These are phyloP conservation scores for Steinernema khuongi DNA, from an alignment of 1,140 invertebrate species.

Conservation along the genomic window DNA sequence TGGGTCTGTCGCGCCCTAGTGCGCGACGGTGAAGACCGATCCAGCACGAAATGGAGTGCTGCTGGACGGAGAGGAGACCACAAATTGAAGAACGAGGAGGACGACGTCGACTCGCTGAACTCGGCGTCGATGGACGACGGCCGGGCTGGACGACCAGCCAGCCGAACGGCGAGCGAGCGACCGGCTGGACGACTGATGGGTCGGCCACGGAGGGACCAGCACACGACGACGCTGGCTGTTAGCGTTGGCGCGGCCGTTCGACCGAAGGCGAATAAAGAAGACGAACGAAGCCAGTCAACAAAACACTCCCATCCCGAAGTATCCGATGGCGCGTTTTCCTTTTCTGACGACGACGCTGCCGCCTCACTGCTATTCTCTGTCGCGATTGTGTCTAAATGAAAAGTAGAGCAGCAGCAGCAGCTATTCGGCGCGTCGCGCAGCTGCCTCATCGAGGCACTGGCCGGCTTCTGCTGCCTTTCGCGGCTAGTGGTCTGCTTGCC, in stretches of 20 bases:
- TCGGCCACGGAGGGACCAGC: too few relatives aligned
- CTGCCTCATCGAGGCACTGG: too few relatives aligned
- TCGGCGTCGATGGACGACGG: not conserved
- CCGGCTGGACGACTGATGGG: not conserved
- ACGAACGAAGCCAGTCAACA: not conserved
- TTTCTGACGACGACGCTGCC: not conserved
- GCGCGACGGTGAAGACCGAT: not conserved
- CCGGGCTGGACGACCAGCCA: not conserved
- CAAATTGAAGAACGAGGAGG: not conserved
- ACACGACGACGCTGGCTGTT: not conserved
- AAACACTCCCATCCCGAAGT: not conserved
- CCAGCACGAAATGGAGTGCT: too few relatives aligned
- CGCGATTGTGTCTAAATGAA: not conserved
- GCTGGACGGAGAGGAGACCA: not conserved
- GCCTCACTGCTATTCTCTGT: not conserved
- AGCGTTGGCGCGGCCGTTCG: not conserved
- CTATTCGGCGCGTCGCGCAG: too few relatives aligned
- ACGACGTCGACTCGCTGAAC: not conserved
- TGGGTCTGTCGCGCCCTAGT: not conserved
- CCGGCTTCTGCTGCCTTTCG: not conserved
- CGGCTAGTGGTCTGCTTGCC: not conserved
- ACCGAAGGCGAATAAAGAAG: not conserved
- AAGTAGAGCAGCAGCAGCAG: not conserved
- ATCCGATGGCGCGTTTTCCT: not conserved
- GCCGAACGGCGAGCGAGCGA: not conserved